Base-by-base conservation (phyloP, 2,888 invertebrate genomes). In the Lypha dubia region DNA sequence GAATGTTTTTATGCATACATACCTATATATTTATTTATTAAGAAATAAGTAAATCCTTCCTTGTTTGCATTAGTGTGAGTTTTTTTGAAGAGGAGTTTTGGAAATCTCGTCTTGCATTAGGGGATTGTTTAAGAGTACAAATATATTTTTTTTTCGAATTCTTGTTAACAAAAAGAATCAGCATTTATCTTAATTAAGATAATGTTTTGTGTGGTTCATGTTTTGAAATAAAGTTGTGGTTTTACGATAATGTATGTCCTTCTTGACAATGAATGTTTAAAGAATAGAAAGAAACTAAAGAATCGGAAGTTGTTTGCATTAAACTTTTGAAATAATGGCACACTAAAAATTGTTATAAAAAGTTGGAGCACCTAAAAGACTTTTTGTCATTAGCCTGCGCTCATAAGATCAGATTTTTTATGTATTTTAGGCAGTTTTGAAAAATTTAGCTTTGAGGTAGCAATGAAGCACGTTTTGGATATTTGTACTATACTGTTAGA, bases 101-200 rank as follows among this genome's bases (percentile, higher is more conserved):
- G n/a, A 60, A 62, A 70, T 83, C 74, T 58, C 63, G 65, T 63
- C 63, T 71, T 56, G 74, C 79, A 75, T 35, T 68, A 24, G 79
- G 49, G 75, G 38, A 77, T 83, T 83, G 60, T 24, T 76, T 38
- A 41, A 32, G 22, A 75, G 60, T 41, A 38, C n/a, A n/a, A n/a
- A n/a, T n/a, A n/a, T n/a, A n/a, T n/a, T n/a, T 51, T 68, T 58
- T 67, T 51, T 46, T 56, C 46, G 53, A 32, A 41, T 74, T 62
- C 28, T 71, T 32, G n/a, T 17, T 15, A 11, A 65, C 44, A 67
- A 67, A 17, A 49, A n/a, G n/a, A n/a, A n/a, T n/a, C 53, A 77
- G 49, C 84, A 84, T 84, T 84, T 84, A 81, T 84, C 84, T 84
- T 84, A 84, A 84, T 81, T 84, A 84, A 84, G 81, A 84, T 84